Evolutionary conservation across 2,888 invertebrate genomes (phyloP), one percentile per base, ranked within the genome.

Genomic region (Drosophila melanosoma): DNA sequence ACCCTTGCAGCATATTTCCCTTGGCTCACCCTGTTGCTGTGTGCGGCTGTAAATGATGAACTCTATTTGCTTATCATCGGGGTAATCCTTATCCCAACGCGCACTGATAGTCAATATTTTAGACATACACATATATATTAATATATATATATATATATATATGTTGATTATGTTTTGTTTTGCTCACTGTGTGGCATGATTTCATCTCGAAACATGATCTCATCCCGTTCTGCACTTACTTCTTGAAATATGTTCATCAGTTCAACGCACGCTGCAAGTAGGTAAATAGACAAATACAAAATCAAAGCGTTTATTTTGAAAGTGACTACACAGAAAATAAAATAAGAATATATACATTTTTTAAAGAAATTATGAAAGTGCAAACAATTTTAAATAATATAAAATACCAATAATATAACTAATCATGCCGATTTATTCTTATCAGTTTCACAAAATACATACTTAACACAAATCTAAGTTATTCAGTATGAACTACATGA

Each of bases 151-250:
- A 49, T 60, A 68, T 42, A 59, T 60, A 64, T 60, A 54, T 57
- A 38, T 49, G 57, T 63, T 68, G 60, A 62, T 66, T 71, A 57
- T 75, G 33, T 56, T 58, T 45, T 33, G 36, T 45, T 57, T 64
- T 63, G 26, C 40, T 53, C 40, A 33, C 10, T 33, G 54, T 23
- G 23, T 6, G 42, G 7, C 66, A 26, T n/a, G 38, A 45, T 52
- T 62, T 26, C 56, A 32, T 56, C 11, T 45, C 17, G 76, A 83
- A 84, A 88, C 52, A 79, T 81, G 87, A 84, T 84, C 87, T 88
- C 72, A 69, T 73, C 38, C 48, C 76, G 56, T 56, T 53, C 42
- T 36, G 40, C 62, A 38, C 23, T 26, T n/a, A 10, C 15, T 11
- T n/a, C 49, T 23, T 52, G 51, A 29, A 33, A 57, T 63, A 33